Percentiles rank a stretch among this genome's conserved stretches.
Conservation (phyloP, 2,888 invertebrate species). For the Stictocephala bisonia region DNA sequence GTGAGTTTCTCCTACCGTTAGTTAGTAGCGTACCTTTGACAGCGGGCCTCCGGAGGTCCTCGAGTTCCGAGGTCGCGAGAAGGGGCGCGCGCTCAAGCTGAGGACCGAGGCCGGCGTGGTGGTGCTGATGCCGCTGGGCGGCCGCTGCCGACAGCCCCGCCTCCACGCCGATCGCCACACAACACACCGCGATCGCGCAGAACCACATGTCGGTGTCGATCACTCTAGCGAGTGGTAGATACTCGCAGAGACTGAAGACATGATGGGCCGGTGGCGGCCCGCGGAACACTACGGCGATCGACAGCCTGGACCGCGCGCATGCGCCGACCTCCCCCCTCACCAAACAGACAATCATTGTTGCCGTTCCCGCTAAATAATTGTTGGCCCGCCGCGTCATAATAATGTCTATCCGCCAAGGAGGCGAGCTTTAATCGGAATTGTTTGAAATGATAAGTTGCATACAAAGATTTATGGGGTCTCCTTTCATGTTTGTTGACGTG, state of each 20-base stretch:
- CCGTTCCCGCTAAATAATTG: too few species aligned
- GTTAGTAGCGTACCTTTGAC: constrained; percentile 18
- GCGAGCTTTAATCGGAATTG: too few species aligned
- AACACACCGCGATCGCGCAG: constrained; percentile 28
- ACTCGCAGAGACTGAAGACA: not conserved
- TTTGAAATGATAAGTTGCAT: too few species aligned
- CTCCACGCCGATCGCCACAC: constrained; percentile 15
- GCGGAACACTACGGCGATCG: not conserved
- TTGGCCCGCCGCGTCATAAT: too few species aligned
- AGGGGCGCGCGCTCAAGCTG: constrained; percentile 48
- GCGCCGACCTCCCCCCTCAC: too few species aligned
- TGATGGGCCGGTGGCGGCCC: constrained; percentile 2
- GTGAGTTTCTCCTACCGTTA: too few species aligned
- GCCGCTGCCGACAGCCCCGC: not conserved
- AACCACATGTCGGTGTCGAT: constrained; percentile 23
- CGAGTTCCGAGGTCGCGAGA: constrained; percentile 15
- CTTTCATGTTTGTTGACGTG: too few species aligned
- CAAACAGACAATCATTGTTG: too few species aligned
- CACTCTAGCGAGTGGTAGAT: not conserved
- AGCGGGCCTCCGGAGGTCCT: constrained; percentile 21
- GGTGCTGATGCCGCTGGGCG: constrained; percentile 15
- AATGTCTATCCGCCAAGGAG: too few species aligned
- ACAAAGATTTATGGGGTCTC: too few species aligned
- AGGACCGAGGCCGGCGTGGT: constrained; percentile 18
- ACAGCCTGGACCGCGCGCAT: too few species aligned